Evolutionary conservation across 2,113 vertebrate species (phyloP).

Genomic region (Spea multiplicata): DNA sequence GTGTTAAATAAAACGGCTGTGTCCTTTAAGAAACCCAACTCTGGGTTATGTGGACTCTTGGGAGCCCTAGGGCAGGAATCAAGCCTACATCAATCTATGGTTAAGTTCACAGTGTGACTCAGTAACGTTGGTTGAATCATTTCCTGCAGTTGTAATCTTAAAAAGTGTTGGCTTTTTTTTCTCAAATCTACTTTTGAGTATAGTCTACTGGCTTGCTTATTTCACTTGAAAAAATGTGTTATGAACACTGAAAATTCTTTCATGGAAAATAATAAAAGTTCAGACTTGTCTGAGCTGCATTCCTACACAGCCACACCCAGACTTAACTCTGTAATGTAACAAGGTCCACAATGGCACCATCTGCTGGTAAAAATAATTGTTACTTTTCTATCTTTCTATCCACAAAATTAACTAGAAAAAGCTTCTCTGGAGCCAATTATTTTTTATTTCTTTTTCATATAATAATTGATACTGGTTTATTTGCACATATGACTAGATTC

Average conservation of each 20-base stretch:
- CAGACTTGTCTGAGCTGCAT: conserved; percentile 9
- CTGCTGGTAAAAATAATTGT: conserved; percentile 12
- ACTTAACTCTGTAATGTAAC: not conserved
- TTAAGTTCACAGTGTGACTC: not conserved
- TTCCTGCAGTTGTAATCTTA: conserved; percentile 7
- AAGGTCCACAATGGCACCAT: not conserved
- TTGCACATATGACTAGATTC: too few species aligned
- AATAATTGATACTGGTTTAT: too few species aligned
- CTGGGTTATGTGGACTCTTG: too few species aligned
- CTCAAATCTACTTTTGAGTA: too few species aligned
- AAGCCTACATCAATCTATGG: not conserved
- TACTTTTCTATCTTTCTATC: too few species aligned
- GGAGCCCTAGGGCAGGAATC: too few species aligned
- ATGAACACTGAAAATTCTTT: too few species aligned
- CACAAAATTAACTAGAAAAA: too few species aligned
- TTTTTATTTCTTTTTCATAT: too few species aligned
- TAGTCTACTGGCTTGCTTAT: not conserved
- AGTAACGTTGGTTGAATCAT: not conserved
- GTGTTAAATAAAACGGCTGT: too few species aligned
- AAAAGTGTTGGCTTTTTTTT: not conserved
- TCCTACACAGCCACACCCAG: conserved; percentile 17
- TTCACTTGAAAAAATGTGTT: not conserved
- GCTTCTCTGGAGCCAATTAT: too few species aligned
- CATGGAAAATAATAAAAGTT: not conserved
- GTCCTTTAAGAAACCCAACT: not conserved